These are phyloP conservation scores for Conops quadrifasciatus DNA, from an alignment of 2,888 invertebrate genomes.

Conservation along the genomic window DNA sequence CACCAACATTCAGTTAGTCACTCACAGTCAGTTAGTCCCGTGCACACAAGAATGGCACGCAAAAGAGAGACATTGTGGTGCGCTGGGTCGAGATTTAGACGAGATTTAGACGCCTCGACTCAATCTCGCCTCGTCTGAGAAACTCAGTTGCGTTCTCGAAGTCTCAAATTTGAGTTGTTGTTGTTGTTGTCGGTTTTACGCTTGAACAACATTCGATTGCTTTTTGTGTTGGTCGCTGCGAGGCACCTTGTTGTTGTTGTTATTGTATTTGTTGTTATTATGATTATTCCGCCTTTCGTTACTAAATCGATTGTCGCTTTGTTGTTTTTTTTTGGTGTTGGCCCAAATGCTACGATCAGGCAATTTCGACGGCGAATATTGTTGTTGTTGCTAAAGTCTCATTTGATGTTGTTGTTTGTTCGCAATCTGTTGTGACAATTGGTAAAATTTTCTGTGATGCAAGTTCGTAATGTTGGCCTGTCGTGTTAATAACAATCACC, in stretches of 20 bases:
- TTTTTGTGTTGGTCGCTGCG: constrained; percentile 10
- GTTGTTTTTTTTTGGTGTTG: constrained; percentile 3
- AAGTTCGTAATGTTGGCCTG: constrained; percentile 1
- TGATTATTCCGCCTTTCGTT: not conserved
- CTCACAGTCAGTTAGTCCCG: not conserved
- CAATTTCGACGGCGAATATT: not conserved
- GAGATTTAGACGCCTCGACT: too few species aligned
- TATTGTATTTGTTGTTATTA: constrained; percentile 33
- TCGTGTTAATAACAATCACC: not conserved
- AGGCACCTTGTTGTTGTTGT: constrained; percentile 21
- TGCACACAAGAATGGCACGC: too few species aligned
- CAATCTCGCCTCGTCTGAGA: too few species aligned
- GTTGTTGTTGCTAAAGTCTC: constrained; percentile 1
- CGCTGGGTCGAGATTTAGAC: too few species aligned
- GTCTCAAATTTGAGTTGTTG: too few species aligned
- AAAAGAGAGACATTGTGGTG: too few species aligned
- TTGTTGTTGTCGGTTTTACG: constrained; percentile 29
- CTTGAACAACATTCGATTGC: constrained; percentile 27
- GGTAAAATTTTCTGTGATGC: constrained; percentile 28
- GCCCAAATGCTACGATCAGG: too few species aligned
- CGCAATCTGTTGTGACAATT: constrained; percentile 6
- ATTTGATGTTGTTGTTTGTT: not conserved
- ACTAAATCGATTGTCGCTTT: too few species aligned
- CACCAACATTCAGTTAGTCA: not conserved
- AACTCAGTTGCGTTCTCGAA: too few species aligned